Evolutionary conservation across 2,888 invertebrate species (phyloP), one percentile per base, ranked within the genome.

Genomic region (Morpho helenor): DNA sequence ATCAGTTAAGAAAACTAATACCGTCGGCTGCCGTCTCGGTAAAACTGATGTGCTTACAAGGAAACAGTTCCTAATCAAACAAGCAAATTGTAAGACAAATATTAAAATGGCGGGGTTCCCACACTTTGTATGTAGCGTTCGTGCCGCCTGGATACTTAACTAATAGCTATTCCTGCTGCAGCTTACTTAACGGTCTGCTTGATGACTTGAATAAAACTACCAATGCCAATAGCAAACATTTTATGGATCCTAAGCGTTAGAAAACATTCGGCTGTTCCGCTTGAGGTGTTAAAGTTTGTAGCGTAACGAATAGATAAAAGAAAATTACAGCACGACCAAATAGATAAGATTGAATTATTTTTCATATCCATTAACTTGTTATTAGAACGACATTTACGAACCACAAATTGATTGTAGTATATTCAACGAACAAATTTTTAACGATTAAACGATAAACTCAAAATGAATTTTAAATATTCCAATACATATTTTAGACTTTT

Each of bases 1-100:
- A 41, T 52, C 69, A 72, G 64, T 67, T 66, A 64, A 64, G 68
- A 64, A 67, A 59, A 59, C 59, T 49, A 62, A 52, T 39, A 61
- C 49, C 48, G 31, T 57, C 48, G 31, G 55, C 39, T 54, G 56
- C 54, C 44, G 44, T 75, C 71, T 72, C 62, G 68, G 76, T 77
- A 78, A 79, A 78, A 76, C 73, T 75, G 68, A 71, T 68, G 69
- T 67, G 67, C 71, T 76, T 79, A 74, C 78, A 75, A 76, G 79
- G 77, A 82, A 87, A 79, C 80, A 71, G 77, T 80, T 86, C 84
- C 88, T 86, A 80, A 77, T 68, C 78, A 87, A 87, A 87, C 77
- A 82, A 71, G 81, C 78, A 86, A 84, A 88, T 89, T 86, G 87
- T 81, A 76, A 77, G 75, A 73, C 79, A 89, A 89, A 89, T 81